These are phyloP conservation scores for Arvicanthis niloticus DNA, from an alignment of 2,113 vertebrate genomes.

Conservation along the genomic window DNA sequence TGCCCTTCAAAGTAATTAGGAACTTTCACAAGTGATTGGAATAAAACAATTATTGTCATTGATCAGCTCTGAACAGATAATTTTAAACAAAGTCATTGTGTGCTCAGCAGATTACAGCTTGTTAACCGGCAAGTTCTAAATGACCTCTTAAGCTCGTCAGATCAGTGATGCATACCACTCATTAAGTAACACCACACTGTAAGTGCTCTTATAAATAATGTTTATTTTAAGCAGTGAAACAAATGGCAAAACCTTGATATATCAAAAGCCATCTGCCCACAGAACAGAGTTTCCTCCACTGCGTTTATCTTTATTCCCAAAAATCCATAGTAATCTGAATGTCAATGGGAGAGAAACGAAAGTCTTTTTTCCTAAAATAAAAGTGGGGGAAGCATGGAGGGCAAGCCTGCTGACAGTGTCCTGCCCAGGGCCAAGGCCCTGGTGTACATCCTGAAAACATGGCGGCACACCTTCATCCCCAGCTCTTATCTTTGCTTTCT, in stretches of 20 bases:
- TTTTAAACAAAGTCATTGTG: constrained; percentile 99
- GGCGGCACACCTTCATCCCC: background rate
- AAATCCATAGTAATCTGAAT: constrained; percentile 80
- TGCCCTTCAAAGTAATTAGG: constrained; percentile 98
- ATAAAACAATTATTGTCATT: constrained; percentile 99
- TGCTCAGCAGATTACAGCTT: constrained; percentile 94
- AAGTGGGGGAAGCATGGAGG: constrained; percentile 57
- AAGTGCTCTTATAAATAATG: constrained; percentile 97
- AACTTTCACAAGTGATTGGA: constrained; percentile 96
- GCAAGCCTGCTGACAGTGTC: background rate
- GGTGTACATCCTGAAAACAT: background rate
- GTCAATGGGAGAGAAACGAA: constrained; percentile 62
- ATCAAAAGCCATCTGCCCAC: constrained; percentile 88
- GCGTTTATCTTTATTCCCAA: constrained; percentile 77
- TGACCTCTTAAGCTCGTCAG: constrained; percentile 99
- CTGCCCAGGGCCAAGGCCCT: background rate
- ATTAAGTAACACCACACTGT: constrained; percentile 97
- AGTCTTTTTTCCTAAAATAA: constrained; percentile 48
- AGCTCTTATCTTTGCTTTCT: background rate
- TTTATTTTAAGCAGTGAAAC: constrained; percentile 96
- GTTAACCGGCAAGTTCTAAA: constrained; percentile 94
- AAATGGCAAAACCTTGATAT: constrained; percentile 91
- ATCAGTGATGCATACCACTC: constrained; percentile 98
- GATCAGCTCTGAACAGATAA: constrained; percentile 98
- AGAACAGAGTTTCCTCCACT: constrained; percentile 67